These are phyloP conservation scores for Agelaius tricolor DNA, from an alignment of 2,113 vertebrate genomes.

Conservation along the genomic window DNA sequence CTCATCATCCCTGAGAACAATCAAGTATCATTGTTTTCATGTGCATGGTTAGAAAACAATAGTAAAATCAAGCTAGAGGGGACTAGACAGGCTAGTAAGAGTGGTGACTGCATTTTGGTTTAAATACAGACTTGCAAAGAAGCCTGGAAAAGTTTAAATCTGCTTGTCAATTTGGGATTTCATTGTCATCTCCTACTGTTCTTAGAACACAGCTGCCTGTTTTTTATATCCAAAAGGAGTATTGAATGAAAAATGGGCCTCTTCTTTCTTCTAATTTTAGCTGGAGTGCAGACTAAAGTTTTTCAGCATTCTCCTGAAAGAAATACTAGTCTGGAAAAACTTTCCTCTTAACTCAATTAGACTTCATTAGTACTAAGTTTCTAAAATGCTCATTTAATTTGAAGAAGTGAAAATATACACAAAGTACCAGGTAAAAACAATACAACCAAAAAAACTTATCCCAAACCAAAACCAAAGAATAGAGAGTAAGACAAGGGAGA, in stretches of 20 bases:
- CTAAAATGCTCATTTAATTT: neutral
- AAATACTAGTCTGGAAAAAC: neutral
- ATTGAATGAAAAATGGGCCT: neutral
- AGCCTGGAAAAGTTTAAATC: neutral
- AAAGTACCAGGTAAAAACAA: neutral
- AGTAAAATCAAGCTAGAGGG: neutral
- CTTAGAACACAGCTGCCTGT: neutral
- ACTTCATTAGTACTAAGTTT: neutral
- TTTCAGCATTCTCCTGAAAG: neutral
- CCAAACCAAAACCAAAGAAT: neutral
- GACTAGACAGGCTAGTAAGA: neutral
- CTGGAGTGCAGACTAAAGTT: neutral
- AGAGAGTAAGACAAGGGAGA: neutral
- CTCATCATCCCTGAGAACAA: neutral
- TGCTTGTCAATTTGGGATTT: neutral
- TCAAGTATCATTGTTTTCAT: neutral
- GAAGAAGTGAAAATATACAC: neutral
- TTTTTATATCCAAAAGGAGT: neutral
- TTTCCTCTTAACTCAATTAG: neutral
- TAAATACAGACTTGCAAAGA: neutral
- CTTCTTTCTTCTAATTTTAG: neutral
- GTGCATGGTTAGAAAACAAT: neutral
- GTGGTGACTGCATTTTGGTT: neutral
- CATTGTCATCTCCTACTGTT: neutral
- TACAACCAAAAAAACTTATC: neutral